Evolutionary conservation across 2,797 vertebrate genomes (phyloP).

Genomic region (Buceros bicornis): DNA sequence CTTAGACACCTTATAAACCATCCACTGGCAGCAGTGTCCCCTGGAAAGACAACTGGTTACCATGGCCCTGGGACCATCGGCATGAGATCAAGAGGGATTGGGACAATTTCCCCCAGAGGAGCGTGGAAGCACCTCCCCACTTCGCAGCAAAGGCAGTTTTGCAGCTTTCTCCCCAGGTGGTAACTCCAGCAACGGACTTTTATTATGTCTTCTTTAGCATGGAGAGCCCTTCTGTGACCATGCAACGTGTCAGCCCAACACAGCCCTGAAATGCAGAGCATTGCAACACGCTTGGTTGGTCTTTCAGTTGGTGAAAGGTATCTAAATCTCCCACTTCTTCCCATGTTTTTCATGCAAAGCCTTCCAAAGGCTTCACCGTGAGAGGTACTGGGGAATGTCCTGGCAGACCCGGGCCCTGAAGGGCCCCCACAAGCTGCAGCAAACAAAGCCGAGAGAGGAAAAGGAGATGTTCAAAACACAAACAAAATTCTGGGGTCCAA

Average conservation of each 20-base stretch:
- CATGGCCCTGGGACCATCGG: background rate
- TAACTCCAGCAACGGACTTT: constrained; percentile 35
- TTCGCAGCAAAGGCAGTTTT: constrained; percentile 3
- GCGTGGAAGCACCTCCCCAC: background rate
- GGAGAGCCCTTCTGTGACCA: background rate
- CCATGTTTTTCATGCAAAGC: background rate
- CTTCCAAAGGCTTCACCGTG: background rate
- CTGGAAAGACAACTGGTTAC: background rate
- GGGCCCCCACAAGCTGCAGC: background rate
- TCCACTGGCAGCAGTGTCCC: background rate
- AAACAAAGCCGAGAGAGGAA: background rate
- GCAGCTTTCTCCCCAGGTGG: background rate
- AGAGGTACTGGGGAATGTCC: background rate
- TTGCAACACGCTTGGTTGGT: rapidly evolving
- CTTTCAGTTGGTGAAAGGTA: background rate
- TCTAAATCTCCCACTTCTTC: background rate
- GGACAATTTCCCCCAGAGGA: background rate
- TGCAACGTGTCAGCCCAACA: background rate
- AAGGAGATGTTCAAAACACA: background rate
- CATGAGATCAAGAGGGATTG: background rate
- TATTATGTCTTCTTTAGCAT: background rate
- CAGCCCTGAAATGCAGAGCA: constrained; percentile 1
- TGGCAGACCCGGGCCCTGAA: background rate
- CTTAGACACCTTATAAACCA: background rate
- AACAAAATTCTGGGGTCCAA: background rate